Evolutionary conservation across 2,888 invertebrate genomes (phyloP).

Genomic region (Macropis europaea): DNA sequence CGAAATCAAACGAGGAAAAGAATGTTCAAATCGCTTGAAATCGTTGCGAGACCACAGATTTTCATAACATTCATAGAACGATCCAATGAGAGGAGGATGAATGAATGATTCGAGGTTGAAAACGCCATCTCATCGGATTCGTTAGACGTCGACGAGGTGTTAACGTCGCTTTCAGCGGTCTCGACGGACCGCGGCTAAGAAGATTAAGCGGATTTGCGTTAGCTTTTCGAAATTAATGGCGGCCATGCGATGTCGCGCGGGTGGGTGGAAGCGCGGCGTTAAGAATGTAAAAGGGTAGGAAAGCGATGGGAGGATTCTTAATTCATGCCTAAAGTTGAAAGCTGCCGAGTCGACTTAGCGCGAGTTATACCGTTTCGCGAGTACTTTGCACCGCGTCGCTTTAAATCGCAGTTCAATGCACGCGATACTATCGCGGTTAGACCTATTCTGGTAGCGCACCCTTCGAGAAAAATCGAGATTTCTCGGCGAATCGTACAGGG

Average conservation of each 20-base stretch:
- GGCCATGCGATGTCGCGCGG: conserved; percentile 14
- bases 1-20: no score
- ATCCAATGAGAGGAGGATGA: no score
- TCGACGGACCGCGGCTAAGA: conserved; percentile 27
- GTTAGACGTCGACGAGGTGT: conserved; percentile 33
- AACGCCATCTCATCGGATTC: conserved; percentile 29
- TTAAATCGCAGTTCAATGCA: conserved; percentile 46
- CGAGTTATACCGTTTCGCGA: conserved; percentile 41
- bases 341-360: conserved; percentile 38
- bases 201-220: conserved; percentile 51
- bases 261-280: conserved; percentile 7
- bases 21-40: no score
- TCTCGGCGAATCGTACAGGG: no score
- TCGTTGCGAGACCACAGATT: no score
- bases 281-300: conserved; percentile 31
- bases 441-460: conserved; percentile 1
- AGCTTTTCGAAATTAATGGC: conserved; percentile 38
- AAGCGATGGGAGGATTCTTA: conserved; percentile 31
- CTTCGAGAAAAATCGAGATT: background rate
- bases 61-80: no score
- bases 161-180: conserved; percentile 21
- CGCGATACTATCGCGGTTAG: conserved; percentile 11
- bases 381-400: conserved; percentile 27
- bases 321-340: conserved; percentile 44
- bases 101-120: conserved; percentile 7